These are phyloP conservation scores for Tenrec ecaudatus DNA, from an alignment of 2,113 vertebrate species.

Conservation along the genomic window DNA sequence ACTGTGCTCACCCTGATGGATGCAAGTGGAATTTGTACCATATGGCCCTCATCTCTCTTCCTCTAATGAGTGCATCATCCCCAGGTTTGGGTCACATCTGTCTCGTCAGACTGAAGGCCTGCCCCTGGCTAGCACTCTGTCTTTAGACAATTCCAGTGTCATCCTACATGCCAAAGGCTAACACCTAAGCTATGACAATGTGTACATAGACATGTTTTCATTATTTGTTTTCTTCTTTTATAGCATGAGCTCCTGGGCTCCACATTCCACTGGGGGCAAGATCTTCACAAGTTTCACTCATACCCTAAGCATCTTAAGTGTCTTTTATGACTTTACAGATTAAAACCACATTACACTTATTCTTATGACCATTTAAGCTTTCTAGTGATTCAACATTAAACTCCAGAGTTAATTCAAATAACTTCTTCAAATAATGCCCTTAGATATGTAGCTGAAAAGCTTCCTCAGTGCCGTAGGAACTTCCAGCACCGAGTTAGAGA, in stretches of 20 bases:
- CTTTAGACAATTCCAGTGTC: constrained; percentile 52
- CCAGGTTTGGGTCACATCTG: constrained; percentile 30
- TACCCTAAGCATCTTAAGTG: background rate
- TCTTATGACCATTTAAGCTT: background rate
- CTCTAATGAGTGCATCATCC: background rate
- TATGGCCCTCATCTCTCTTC: constrained; percentile 17
- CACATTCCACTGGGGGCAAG: background rate
- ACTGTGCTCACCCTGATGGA: background rate
- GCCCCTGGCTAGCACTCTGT: background rate
- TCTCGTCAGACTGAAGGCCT: constrained; percentile 56
- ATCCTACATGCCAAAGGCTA: constrained; percentile 44
- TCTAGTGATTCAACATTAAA: constrained; percentile 8
- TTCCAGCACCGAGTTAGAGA: background rate
- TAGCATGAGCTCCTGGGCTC: background rate
- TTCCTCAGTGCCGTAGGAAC: background rate
- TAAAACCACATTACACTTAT: background rate
- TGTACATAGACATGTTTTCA: background rate
- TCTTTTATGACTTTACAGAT: background rate
- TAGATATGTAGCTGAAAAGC: background rate
- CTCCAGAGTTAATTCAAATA: constrained; percentile 12
- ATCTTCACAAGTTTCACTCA: constrained; percentile 8
- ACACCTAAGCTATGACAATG: background rate
- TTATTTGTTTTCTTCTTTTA: constrained; percentile 15
- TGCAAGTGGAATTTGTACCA: background rate
- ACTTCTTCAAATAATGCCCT: constrained; percentile 20